Evolutionary conservation across 1,140 invertebrate species (phyloP), one percentile per base, ranked within the genome.

Genomic region (Probaryconus sp.): DNA sequence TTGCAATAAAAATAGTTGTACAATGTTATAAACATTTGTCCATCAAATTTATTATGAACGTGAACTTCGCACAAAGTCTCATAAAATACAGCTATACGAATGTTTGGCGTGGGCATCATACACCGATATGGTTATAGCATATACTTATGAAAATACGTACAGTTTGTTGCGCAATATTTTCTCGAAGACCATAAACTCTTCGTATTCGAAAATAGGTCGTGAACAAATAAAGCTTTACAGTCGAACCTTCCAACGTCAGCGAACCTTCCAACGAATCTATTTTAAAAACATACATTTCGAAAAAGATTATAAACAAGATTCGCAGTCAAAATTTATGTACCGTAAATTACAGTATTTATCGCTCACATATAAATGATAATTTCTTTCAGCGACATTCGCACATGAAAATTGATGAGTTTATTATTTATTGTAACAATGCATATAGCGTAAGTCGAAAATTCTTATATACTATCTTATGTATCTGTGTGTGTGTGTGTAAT

Each of bases 81-180:
- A 53, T 53, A 53, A 55, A 55, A 55, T 55, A 31, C 17, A 26
- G 11, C 16, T n/a, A 6, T 53, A 53, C 31, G 51, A 42, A 28
- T 51, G 20, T 42, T 55, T 21, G 21, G 24, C 20, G 26, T 31
- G 21, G 16, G 38, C 38, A 38, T 53, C 40, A 53, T 40, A 28
- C 18, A 17, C 50, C 35, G 50, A 40, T 53, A 53, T 10, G 38
- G 38, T 43, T 56, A 56, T 35, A n/a, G 26, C 18, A 17, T 24
- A 10, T 56, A 56, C 53, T 56, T 56, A 56, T 42, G 38, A 33
- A 56, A 43, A 56, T 56, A 43, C 38, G 28, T 14, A 56, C 38
- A 31, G 53, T 42, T 63, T 17, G 45, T 50, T 21, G 58, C 16
- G 38, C 18, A 43, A 56, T 56, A 56, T 56, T 43, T 56, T 43